Base-by-base conservation (phyloP, 2,113 vertebrate genomes). In the Prolemur simus region DNA sequence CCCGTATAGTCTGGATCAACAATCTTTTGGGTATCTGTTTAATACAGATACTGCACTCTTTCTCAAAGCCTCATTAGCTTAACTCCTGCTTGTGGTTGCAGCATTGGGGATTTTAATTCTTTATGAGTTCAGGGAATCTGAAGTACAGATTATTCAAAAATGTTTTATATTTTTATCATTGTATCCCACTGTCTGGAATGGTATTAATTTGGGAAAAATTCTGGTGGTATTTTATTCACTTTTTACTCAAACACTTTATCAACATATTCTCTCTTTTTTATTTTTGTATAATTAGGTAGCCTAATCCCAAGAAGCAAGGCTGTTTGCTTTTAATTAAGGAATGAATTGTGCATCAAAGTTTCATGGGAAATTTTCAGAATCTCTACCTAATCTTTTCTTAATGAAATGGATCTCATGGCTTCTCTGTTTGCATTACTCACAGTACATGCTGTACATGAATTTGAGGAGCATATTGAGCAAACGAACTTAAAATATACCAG, bases 251-350 rank as follows among this genome's bases (percentile, higher is more conserved):
- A 84, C 1, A 45, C 2, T 63, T 87, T 54, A 64, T 39, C 68
- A 94, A 87, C 17, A 80, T 45, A 76, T n/a, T 68, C 49, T 63
- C 42, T 68, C 52, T 60, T 60, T 60, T 63, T 63, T 12, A 63
- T 91, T 69, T 87, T 84, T 45, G 52, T 45, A 42, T 89, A 93
- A 94, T 64, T 95, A 91, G 15, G 56, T 90, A 45, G 32, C 63
- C 6, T 97, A 96, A 95, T 96, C 84, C 74, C 80, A 87, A 34
- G 87, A 96, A 87, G 66, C 52, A 94, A 85, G 34, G 11, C 20
- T 91, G 71, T 97, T 98, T 98, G 90, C 84, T 96, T 97, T 98
- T 97, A 95, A 98, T 97, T 97, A 97, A 93, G 39, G 34, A 86
- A 73, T 89, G 49, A 97, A 66, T 89, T 95, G 37, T 88, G n/a